phyloP scores from a whole-genome alignment of 2,888 invertebrate genomes.

The Physocephala rufipes region DNA sequence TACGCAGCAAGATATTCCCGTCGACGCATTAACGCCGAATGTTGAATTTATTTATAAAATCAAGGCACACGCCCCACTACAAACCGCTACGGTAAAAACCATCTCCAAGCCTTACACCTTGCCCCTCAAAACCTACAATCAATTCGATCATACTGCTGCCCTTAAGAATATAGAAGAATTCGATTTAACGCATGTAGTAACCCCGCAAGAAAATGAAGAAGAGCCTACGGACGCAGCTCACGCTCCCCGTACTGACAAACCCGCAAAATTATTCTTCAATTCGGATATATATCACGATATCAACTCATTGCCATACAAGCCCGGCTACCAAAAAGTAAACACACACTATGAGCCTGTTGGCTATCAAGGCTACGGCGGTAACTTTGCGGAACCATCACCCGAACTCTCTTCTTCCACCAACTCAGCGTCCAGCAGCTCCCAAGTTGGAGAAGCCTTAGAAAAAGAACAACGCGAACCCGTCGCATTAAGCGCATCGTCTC shows the following conservation, averaged over 20 bases:
- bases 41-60: slow-evolving; percentile 65
- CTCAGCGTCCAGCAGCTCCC: slow-evolving; percentile 24
- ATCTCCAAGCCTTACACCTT: slow-evolving; percentile 58
- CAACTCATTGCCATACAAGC: slow-evolving; percentile 62
- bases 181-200: slow-evolving; percentile 60
- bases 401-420: not conserved
- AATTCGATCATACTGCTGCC: slow-evolving; percentile 63
- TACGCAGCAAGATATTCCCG: slow-evolving; percentile 44
- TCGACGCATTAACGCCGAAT: slow-evolving; percentile 58
- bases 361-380: slow-evolving; percentile 60
- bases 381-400: slow-evolving; percentile 56
- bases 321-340: slow-evolving; percentile 50
- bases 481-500: slow-evolving; percentile 15
- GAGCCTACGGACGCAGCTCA: slow-evolving; percentile 39
- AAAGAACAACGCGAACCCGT: slow-evolving; percentile 27
- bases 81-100: slow-evolving; percentile 62
- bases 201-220: slow-evolving; percentile 51
- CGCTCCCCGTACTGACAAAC: slow-evolving; percentile 43
- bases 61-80: slow-evolving; percentile 60
- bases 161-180: slow-evolving; percentile 63
- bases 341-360: slow-evolving; percentile 50
- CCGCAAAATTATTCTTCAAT: slow-evolving; percentile 61
- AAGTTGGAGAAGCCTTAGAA: slow-evolving; percentile 34
- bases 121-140: slow-evolving; percentile 49
- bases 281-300: slow-evolving; percentile 65